Percentiles rank a stretch among this genome's conserved stretches.
Conservation (phyloP, 2,113 vertebrate species). For the Nannospalax galili region DNA sequence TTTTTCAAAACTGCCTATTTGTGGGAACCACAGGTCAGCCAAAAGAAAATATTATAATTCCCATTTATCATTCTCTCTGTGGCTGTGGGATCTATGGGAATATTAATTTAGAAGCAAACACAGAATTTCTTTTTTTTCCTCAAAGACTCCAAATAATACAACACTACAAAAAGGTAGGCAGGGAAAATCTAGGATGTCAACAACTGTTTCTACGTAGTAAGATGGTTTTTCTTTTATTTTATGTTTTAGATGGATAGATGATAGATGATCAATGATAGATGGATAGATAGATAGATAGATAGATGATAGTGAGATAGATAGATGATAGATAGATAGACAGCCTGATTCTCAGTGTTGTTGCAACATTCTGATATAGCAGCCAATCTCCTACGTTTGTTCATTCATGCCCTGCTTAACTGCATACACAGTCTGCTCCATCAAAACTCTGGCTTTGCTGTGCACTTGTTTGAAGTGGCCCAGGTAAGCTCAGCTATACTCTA, state of each 20-base stretch:
- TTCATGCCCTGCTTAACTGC: too few species aligned
- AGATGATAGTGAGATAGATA: too few species aligned
- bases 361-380: background rate
- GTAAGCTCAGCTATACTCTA: background rate
- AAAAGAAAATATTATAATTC: background rate
- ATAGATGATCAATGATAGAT: too few species aligned
- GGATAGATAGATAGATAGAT: too few species aligned
- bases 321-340: too few species aligned
- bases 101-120: conserved; percentile 34
- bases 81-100: background rate
- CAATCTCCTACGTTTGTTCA: background rate
- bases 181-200: background rate
- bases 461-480: background rate
- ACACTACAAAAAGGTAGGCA: background rate
- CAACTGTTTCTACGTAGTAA: background rate
- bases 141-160: background rate
- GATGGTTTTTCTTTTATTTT: background rate
- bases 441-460: background rate
- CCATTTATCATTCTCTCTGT: conserved; percentile 44
- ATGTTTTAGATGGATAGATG: background rate
- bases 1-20: conserved; percentile 22
- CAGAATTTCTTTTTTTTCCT: background rate
- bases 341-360: too few species aligned
- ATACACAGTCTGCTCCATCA: background rate
- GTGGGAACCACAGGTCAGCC: background rate